Base-by-base conservation (phyloP, 2,797 vertebrate genomes). In the Lerista edwardsae region DNA sequence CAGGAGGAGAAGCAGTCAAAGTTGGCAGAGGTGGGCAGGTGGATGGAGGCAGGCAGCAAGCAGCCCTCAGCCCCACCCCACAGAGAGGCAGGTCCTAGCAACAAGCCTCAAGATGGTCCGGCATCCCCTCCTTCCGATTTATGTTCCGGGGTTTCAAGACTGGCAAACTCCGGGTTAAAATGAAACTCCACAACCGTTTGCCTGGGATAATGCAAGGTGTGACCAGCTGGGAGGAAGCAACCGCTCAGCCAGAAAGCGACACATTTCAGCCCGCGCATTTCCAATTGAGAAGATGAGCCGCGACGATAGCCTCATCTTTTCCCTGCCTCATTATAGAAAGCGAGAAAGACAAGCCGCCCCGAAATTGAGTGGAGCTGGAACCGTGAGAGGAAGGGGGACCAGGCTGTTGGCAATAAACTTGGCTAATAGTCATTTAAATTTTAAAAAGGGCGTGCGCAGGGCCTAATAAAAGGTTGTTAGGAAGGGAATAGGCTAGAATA, bases 351-450 rank as follows among this genome's bases (percentile, higher is more conserved):
- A 67, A 79, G 44, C 34, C 76, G 57, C 44, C 62, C 59, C 31
- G 41, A 84, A 84, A 84, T 74, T 65, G 76, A 55, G 55, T 31
- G 27, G 69, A 79, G 51, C 76, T 79, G 59, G 69, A 59, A 73
- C 73, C 65, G 65, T 73, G 83, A 79, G 79, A 41, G 2, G 69
- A 74, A 73, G 59, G 59, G 41, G 5, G 71, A n/a, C 41, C 34
- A 25, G 4, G 27, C 76, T 64, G 61, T 65, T 34, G 2, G 76
- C 76, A 55, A 74, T 79, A 74, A 73, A 79, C 65, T 57, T 11
- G 5, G 76, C 83, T 84, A 84, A 84, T 65, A 73, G 83, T 79
- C 59, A 79, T 74, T 84, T 79, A 84, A 79, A 84, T 79, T 84
- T 84, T 72, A 62, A 72, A 84, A 73, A 31, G 76, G 76, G 69